Percentiles rank a stretch among this genome's conserved stretches.
These are phyloP conservation scores for Gadus chalcogrammus DNA, from an alignment of 2,113 vertebrate species.

Conservation along the genomic window DNA sequence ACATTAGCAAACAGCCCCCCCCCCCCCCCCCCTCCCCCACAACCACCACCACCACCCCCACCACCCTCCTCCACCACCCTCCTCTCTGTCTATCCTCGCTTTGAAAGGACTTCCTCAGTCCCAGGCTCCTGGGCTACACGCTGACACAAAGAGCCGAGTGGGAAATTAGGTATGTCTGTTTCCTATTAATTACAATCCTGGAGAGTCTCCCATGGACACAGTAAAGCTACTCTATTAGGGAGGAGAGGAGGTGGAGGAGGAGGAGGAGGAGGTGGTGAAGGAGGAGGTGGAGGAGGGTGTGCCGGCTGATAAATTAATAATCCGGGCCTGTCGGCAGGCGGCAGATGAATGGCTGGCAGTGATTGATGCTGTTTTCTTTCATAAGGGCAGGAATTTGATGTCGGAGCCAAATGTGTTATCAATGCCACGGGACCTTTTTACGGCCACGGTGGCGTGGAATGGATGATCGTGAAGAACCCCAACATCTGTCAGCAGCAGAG, in stretches of 20 bases:
- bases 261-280: too few species aligned
- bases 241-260: constrained; percentile 37
- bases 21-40: too few species aligned
- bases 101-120: constrained; percentile 68
- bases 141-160: constrained; percentile 76
- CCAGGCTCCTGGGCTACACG: constrained; percentile 61
- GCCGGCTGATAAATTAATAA: constrained; percentile 84
- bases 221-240: constrained; percentile 66
- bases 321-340: constrained; percentile 70
- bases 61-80: too few species aligned
- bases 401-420: constrained; percentile 99
- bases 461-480: constrained; percentile 79
- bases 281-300: constrained; percentile 58
- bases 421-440: constrained; percentile 94
- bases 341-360: constrained; percentile 76
- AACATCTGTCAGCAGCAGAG: constrained; percentile 87
- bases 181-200: constrained; percentile 82
- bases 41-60: too few species aligned
- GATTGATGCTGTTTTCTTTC: constrained; percentile 90
- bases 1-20: constrained; percentile 71
- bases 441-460: constrained; percentile 85
- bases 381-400: constrained; percentile 96
- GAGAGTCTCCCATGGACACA: constrained; percentile 77
- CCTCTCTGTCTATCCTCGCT: constrained; percentile 27
- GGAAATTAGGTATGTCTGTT: constrained; percentile 81